These are phyloP conservation scores for Diadophis punctatus DNA, from an alignment of 2,113 vertebrate genomes.

Conservation along the genomic window DNA sequence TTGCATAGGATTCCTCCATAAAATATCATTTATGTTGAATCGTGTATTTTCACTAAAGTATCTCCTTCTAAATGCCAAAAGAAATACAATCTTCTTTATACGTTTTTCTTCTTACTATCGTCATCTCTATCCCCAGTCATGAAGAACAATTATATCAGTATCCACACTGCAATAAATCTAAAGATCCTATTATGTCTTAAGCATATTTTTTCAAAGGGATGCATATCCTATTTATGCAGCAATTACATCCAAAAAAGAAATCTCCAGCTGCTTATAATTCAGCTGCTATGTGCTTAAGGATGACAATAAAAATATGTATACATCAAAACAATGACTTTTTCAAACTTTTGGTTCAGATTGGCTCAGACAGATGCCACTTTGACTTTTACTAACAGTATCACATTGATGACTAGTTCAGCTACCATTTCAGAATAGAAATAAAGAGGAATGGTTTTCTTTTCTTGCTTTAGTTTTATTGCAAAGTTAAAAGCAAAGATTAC, in stretches of 20 bases:
- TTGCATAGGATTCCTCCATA: not conserved
- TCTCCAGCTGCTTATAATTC: conserved; percentile 37
- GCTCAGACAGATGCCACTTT: conserved; percentile 55
- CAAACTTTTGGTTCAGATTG: conserved; percentile 66
- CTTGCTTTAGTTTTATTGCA: conserved; percentile 72
- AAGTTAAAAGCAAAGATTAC: conserved; percentile 87
- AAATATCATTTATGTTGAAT: conserved; percentile 56
- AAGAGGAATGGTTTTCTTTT: conserved; percentile 59
- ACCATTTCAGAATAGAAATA: conserved; percentile 48
- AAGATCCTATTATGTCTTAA: conserved; percentile 55
- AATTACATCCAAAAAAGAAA: conserved; percentile 23
- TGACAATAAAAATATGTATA: conserved; percentile 59
- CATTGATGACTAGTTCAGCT: conserved; percentile 56
- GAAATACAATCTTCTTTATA: conserved; percentile 43
- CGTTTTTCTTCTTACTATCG: conserved; percentile 35
- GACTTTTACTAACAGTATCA: conserved; percentile 63
- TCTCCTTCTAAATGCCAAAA: conserved; percentile 4
- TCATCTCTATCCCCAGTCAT: conserved; percentile 25
- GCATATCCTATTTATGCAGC: conserved; percentile 17
- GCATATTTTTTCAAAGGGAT: conserved; percentile 35
- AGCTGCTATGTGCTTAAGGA: conserved; percentile 17
- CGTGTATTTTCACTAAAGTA: conserved; percentile 44
- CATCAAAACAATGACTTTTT: conserved; percentile 59
- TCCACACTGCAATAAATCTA: conserved; percentile 35
- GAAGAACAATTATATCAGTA: conserved; percentile 45